Conservation (phyloP, 2,797 vertebrate genomes). For the Hoplostethus atlanticus region DNA sequence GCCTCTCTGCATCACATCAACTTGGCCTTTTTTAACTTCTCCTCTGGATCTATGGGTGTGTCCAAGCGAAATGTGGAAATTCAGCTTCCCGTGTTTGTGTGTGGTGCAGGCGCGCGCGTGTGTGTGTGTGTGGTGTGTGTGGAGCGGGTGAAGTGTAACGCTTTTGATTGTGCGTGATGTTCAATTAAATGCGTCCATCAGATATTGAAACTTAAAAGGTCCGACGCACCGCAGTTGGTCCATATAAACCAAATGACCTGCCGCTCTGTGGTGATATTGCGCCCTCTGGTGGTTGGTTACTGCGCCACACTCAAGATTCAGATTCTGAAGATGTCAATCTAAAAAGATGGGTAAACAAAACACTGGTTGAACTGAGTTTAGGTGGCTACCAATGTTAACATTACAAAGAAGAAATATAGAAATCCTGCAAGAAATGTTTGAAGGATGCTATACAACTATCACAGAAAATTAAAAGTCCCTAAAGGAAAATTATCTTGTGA, state of each 20-base stretch:
- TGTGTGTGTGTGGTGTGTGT: constrained; percentile 14
- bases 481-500: no score
- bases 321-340: no score
- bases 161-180: neutral
- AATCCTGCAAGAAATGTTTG: neutral
- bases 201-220: constrained; percentile 2
- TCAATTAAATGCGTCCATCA: neutral
- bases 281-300: constrained; percentile 49
- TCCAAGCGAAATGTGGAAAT: constrained; percentile 62
- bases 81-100: constrained; percentile 40
- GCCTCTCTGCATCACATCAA: constrained; percentile 66
- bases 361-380: no score
- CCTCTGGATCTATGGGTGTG: constrained; percentile 61
- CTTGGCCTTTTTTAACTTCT: constrained; percentile 26
- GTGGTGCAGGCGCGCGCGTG: constrained; percentile 15
- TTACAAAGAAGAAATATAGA: neutral
- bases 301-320: neutral
- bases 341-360: no score
- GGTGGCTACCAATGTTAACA: neutral
- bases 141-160: neutral
- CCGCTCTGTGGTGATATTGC: neutral
- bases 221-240: neutral
- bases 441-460: no score
- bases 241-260: constrained; percentile 10
- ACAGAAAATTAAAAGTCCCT: no score